Evolutionary conservation across 1,140 invertebrate genomes (phyloP), one percentile per base, ranked within the genome.

Genomic region (Neodiprion virginianus): DNA sequence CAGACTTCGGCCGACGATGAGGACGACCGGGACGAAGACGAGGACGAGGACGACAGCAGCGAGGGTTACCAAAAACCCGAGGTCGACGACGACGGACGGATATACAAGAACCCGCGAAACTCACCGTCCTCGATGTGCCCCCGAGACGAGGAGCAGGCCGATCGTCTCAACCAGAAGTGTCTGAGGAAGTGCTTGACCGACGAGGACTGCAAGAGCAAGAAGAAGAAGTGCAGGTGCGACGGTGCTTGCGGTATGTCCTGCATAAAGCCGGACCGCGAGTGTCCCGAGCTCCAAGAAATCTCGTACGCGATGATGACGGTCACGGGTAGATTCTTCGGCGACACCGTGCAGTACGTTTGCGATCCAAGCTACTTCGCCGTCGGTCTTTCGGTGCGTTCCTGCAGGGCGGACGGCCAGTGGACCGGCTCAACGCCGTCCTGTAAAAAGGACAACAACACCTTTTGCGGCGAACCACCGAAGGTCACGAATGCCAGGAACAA

Each of bases 221-320:
- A 95, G 86, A 97, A 97, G 88, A 94, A 95, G 82, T 98, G 97
- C 83, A 89, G 97, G 61, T 98, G 97, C 83, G 97, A 98, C 82
- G 97, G 96, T 53, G 92, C 95, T 17, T 98, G 97, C 83, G 97
- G 97, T 49, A 93, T 96, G 91, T 97, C 95, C 50, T 98, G 97
- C 88, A 96, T 98, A 75, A 97, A 97, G 88, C 95, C 96, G 80
- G 95, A 96, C 86, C 90, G 94, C 10, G 94, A 95, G 84, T 96
- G 95, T 81, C 92, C 93, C 0, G 94, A 95, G 77, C 86, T 95
- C 49, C 90, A 92, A 8, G 91, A 92, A 70, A 93, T 92, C 40
- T 89, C 90, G 73, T 89, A 92, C 71, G 94, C 95, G 0, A 89
- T 89, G 17, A 93, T 96, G 2, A 89, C 90, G 0, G 84, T 93